Evolutionary conservation across 2,888 invertebrate species (phyloP), one percentile per base, ranked within the genome.

Genomic region (Elysia crispata): DNA sequence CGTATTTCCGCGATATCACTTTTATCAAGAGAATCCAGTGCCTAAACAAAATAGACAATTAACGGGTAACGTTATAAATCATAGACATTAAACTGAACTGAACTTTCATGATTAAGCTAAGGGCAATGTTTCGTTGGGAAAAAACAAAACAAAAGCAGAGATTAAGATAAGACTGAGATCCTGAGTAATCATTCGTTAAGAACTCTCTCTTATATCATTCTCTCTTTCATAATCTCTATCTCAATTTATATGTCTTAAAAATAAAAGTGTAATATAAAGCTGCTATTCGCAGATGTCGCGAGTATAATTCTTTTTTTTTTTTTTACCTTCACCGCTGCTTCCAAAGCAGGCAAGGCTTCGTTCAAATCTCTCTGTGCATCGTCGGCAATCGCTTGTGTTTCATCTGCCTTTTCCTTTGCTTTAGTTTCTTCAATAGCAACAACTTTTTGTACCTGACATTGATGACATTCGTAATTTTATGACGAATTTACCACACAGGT

Each of bases 1-100:
- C 96, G 95, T 74, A 98, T 93, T 92, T 98, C 97, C 91, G 96
- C 96, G 77, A 98, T 97, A 89, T 98, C 97, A 50, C 95, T 95
- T 91, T 97, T 97, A 89, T 97, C 97, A 23, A 98, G 93, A 0
- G 96, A 94, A 89, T 96, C 95, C 0, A 98, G 93, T 0, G 97
- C 97, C 89, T 90, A 76, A 6, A 8, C n/a, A 13, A 74, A 25
- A 20, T 33, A 50, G 31, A 31, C n/a, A n/a, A 1, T 49, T 11
- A 33, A 28, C 79, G 13, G 15, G 13, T 33, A 8, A n/a, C n/a
- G 28, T 31, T n/a, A 30, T n/a, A 25, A 28, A 28, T 30, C 64
- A 64, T n/a, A 28, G 23, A 3, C 30, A 64, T 15, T n/a, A n/a
- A n/a, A n/a, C n/a, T n/a, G n/a, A n/a, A n/a, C n/a, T n/a, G n/a